A percentile compares a stretch with the other conserved stretches of the same genome.
These are phyloP conservation scores for Nephotettix cincticeps DNA, from an alignment of 1,140 invertebrate genomes.

Conservation along the genomic window DNA sequence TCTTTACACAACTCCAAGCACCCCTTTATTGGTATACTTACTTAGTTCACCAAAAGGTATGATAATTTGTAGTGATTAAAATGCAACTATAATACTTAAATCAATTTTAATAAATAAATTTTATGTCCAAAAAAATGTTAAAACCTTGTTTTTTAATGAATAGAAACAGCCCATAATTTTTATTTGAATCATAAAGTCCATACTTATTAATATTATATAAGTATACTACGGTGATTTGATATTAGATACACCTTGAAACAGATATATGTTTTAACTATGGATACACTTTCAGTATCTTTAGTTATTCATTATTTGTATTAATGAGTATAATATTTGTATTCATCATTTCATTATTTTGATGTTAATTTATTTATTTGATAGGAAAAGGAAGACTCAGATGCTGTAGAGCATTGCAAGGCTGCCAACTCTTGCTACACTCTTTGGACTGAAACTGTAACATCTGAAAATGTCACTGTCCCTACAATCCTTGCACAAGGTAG, in stretches of 20 bases:
- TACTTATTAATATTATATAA: no score
- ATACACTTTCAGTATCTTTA: background rate
- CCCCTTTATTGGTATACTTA: no score
- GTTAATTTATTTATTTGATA: background rate
- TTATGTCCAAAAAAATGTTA: background rate
- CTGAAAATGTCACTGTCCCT: conserved; percentile 47
- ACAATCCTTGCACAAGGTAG: conserved; percentile 48
- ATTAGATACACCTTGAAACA: background rate
- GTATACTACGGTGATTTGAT: background rate
- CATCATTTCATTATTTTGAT: background rate
- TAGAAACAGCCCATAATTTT: background rate
- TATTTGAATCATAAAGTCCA: no score
- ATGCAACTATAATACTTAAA: no score
- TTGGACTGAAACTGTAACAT: conserved; percentile 47
- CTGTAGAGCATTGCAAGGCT: background rate
- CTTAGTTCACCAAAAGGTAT: no score
- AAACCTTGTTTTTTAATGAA: background rate
- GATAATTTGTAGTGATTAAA: no score
- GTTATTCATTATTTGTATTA: background rate
- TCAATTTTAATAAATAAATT: background rate
- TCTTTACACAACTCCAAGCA: no score
- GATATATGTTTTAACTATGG: background rate
- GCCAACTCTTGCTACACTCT: conserved; percentile 46
- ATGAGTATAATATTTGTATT: background rate
- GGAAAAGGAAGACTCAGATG: background rate